Base-by-base conservation (phyloP, 1,140 invertebrate species). In the Apis dorsata region DNA sequence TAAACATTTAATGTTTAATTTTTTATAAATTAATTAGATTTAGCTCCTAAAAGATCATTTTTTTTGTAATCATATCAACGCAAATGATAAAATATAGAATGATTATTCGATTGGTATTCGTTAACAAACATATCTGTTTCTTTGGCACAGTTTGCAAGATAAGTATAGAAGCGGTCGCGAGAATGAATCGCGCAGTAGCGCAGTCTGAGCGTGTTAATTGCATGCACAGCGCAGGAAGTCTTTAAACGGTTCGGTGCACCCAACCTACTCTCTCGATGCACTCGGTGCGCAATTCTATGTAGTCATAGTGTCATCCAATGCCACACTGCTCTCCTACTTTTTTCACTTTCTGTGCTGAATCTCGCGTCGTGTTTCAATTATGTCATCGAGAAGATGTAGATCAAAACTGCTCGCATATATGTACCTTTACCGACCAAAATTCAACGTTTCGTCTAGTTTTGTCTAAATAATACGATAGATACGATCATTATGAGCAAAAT, bases 161-260 rank as follows among this genome's bases (percentile, higher is more conserved):
- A 71, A 66, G 24, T 44, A 12, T 66, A 62, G 15, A 66, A 62
- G 53, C 59, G 12, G 28, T 3, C 21, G n/a, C 60, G 11, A 19
- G 55, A 51, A 34, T 62, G 24, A 28, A 44, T 28, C 24, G n/a
- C 24, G n/a, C 7, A 59, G 13, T 57, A 62, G 75, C 66, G 53
- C 68, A 53, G 28, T 62, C 65, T 63, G 66, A 78, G 28, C 69
- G 59, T 71, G 71, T 83, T 79, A 85, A 86, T 86, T 77, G 74
- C 80, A 66, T 72, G 71, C 53, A 55, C 21, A 65, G n/a, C 62
- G 51, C 49, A 81, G 60, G 75, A 82, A 78, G 79, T 81, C 24
- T 78, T 78, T 70, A 69, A 79, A 86, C 71, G 75, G 53, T 65
- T 75, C 44, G 65, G n/a, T 85, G 74, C 79, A 53, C 44, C 68